Evolutionary conservation across 2,797 vertebrate genomes (phyloP).

Genomic region (Sandelia bainsii): DNA sequence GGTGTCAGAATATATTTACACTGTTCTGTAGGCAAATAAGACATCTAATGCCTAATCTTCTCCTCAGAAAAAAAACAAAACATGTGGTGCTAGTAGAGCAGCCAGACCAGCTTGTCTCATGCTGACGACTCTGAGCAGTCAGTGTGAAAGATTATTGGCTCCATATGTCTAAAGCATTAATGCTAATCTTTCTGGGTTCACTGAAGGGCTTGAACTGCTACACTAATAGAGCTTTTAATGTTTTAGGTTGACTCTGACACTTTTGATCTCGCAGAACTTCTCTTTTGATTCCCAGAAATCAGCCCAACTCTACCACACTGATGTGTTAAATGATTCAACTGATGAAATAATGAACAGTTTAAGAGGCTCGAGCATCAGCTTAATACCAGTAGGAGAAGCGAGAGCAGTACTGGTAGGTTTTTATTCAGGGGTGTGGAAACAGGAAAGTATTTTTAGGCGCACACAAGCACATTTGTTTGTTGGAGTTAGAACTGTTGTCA

Average conservation of each 20-base stretch:
- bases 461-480: slow-evolving; percentile 51
- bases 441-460: slow-evolving; percentile 72
- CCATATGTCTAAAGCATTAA: slow-evolving; percentile 19
- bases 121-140: slow-evolving; percentile 14
- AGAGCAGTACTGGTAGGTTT: slow-evolving; percentile 39
- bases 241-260: slow-evolving; percentile 37
- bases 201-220: slow-evolving; percentile 18
- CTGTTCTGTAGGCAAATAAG: slow-evolving; percentile 17
- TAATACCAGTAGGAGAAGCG: slow-evolving; percentile 46
- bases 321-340: slow-evolving; percentile 24
- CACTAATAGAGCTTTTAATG: slow-evolving; percentile 24
- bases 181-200: slow-evolving; percentile 30
- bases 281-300: slow-evolving; percentile 32
- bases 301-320: background rate
- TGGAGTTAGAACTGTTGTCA: slow-evolving; percentile 71
- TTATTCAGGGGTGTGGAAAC: slow-evolving; percentile 59
- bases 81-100: background rate
- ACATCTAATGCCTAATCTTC: background rate
- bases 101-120: background rate
- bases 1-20: slow-evolving; percentile 19
- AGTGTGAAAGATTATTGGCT: slow-evolving; percentile 18
- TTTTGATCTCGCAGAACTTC: slow-evolving; percentile 39
- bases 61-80: background rate
- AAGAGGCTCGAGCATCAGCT: slow-evolving; percentile 37
- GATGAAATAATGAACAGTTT: slow-evolving; percentile 40